Evolutionary conservation across 2,888 invertebrate genomes (phyloP).

Genomic region (Pachliopta kotzebuea): DNA sequence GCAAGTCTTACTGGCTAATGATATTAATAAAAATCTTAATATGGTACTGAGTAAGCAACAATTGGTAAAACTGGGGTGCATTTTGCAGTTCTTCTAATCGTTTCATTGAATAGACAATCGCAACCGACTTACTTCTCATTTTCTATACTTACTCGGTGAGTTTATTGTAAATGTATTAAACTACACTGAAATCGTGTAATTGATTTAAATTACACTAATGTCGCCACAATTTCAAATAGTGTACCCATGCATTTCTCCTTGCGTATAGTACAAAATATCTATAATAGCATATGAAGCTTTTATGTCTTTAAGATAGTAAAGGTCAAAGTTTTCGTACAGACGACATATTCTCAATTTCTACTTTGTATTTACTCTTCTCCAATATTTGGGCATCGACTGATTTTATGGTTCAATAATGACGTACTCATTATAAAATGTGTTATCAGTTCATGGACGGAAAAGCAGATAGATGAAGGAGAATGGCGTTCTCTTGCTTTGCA

Average conservation of each 20-base stretch:
- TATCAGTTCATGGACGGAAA: conserved; percentile 63
- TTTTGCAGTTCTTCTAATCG: too few relatives aligned
- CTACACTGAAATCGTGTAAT: neutral
- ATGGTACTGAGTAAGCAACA: too few relatives aligned
- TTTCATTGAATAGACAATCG: neutral
- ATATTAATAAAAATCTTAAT: too few relatives aligned
- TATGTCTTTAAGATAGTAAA: neutral
- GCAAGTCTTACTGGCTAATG: too few relatives aligned
- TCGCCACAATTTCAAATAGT: neutral
- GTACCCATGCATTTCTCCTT: neutral
- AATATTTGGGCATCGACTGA: neutral
- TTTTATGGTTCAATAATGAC: neutral
- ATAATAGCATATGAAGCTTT: neutral
- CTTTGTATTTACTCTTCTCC: too few relatives aligned
- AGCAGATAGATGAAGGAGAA: conserved; percentile 66
- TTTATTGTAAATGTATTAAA: neutral
- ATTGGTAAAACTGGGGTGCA: too few relatives aligned
- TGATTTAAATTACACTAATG: neutral
- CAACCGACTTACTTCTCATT: neutral
- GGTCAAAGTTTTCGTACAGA: neutral
- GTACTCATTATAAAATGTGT: neutral
- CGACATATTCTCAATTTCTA: neutral
- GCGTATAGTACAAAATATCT: neutral
- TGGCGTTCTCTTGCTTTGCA: conserved; percentile 82
- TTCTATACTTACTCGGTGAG: neutral